Evolutionary conservation across 2,113 vertebrate genomes (phyloP).

Genomic region (Callipepla squamata): DNA sequence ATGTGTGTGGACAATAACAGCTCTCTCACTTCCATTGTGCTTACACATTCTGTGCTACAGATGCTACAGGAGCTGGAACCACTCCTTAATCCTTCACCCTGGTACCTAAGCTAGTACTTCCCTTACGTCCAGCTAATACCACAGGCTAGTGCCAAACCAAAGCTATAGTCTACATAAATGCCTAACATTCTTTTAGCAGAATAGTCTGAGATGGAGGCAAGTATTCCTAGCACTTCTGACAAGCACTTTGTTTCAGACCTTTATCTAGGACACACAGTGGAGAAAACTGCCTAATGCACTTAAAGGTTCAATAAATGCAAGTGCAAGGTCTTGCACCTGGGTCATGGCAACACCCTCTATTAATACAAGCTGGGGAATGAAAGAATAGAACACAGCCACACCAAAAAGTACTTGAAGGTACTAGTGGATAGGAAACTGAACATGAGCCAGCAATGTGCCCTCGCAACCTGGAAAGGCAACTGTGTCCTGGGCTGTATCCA

Average conservation of each 20-base stretch:
- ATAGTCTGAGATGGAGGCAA: neutral
- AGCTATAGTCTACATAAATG: neutral
- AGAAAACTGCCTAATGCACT: neutral
- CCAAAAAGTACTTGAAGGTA: too few species aligned
- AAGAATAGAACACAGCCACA: too few species aligned
- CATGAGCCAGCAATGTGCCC: too few species aligned
- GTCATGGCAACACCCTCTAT: too few species aligned
- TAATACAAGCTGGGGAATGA: too few species aligned
- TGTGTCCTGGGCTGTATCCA: too few species aligned
- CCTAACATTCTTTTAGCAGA: neutral
- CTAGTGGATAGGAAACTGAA: too few species aligned
- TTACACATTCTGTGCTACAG: neutral
- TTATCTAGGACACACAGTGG: neutral
- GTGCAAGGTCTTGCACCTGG: too few species aligned
- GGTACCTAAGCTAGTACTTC: neutral
- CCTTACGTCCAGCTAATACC: neutral
- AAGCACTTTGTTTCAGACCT: neutral
- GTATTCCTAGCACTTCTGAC: neutral
- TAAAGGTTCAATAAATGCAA: neutral
- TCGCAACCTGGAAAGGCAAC: too few species aligned
- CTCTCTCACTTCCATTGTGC: neutral
- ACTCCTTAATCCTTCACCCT: neutral
- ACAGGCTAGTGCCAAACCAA: neutral
- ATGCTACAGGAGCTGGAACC: neutral
- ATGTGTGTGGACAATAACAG: fast-evolving